Percentiles rank a stretch among this genome's conserved stretches.
Evolutionary conservation across 2,797 vertebrate genomes (phyloP).

Genomic region (Phoxinus dragarum): DNA sequence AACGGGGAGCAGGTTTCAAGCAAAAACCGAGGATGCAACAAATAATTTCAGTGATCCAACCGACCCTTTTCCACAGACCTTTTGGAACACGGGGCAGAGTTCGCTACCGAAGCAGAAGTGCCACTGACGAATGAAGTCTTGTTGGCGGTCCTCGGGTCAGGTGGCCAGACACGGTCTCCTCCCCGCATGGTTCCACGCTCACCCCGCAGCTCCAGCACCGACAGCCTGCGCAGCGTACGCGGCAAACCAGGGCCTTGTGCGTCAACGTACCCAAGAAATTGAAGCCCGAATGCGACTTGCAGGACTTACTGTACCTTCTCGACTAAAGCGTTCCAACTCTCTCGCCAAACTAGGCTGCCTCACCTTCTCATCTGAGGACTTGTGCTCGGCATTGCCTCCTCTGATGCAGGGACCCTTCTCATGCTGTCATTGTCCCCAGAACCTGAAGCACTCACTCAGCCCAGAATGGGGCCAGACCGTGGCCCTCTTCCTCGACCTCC

Average conservation of each 20-base stretch:
- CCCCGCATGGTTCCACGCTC: constrained; percentile 90
- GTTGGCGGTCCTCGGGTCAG: constrained; percentile 81
- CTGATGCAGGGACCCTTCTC: constrained; percentile 77
- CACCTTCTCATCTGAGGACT: constrained; percentile 90
- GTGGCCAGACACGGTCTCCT: constrained; percentile 84
- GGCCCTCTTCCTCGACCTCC: constrained; percentile 57
- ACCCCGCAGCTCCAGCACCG: constrained; percentile 97
- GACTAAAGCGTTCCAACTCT: constrained; percentile 93
- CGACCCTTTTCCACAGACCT: constrained; percentile 72
- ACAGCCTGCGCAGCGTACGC: constrained; percentile 92
- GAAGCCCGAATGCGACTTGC: constrained; percentile 93
- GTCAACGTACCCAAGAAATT: constrained; percentile 92
- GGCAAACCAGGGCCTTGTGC: constrained; percentile 94
- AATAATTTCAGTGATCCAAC: constrained; percentile 60
- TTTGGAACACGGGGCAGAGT: constrained; percentile 74
- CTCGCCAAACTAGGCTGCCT: constrained; percentile 94
- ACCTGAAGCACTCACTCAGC: constrained; percentile 62
- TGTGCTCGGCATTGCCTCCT: constrained; percentile 83
- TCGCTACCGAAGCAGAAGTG: constrained; percentile 81
- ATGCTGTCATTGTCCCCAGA: constrained; percentile 79
- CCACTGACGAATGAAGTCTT: constrained; percentile 88
- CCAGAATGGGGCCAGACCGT: constrained; percentile 71
- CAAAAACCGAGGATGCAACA: constrained; percentile 56
- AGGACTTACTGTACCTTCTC: constrained; percentile 90
- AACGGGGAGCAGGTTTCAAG: constrained; percentile 38